Evolutionary conservation across 2,888 invertebrate genomes (phyloP).

Genomic region (Masnerella sp.): DNA sequence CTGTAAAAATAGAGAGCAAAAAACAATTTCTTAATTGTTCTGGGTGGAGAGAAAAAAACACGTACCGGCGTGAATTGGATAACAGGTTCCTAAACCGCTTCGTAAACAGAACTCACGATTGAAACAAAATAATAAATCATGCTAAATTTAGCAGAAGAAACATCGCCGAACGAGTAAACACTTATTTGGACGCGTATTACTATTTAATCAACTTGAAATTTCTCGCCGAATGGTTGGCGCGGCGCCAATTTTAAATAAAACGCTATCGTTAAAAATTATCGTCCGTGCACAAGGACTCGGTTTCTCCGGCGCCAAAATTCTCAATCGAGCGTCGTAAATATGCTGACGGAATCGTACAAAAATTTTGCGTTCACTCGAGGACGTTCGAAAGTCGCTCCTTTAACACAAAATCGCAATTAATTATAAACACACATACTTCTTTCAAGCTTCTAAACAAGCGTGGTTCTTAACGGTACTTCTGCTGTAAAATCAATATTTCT

Average conservation of each 20-base stretch:
- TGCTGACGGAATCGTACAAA: conserved; percentile 38
- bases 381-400: conserved; percentile 18
- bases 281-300: conserved; percentile 47
- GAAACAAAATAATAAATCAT: neutral
- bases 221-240: conserved; percentile 26
- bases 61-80: no score
- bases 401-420: conserved; percentile 6
- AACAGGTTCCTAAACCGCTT: no score
- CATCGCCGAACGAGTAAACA: conserved; percentile 13
- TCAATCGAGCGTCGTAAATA: conserved; percentile 42
- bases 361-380: conserved; percentile 11
- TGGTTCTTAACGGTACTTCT: no score
- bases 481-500: no score
- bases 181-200: conserved; percentile 4
- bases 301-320: conserved; percentile 61
- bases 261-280: conserved; percentile 48
- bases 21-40: no score
- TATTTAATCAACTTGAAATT: conserved; percentile 26
- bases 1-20: no score
- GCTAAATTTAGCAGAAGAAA: conserved; percentile 11
- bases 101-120: neutral
- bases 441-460: no score
- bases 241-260: conserved; percentile 42
- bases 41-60: no score
- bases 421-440: no score